phyloP scores from a whole-genome alignment of 2,888 invertebrate species.

The Noctua janthe region DNA sequence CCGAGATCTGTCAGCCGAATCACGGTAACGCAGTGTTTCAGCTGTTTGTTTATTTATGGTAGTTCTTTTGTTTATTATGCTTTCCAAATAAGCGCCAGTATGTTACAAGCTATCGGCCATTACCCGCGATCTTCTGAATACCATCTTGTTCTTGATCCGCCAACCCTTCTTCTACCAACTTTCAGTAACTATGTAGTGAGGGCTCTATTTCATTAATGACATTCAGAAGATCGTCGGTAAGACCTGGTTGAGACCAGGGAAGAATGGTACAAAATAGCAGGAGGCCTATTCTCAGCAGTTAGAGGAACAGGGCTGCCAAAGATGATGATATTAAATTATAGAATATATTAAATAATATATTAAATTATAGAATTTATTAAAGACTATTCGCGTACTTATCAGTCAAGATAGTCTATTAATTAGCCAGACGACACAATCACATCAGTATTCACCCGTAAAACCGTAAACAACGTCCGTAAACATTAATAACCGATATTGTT shows the following conservation, averaged over 20 bases:
- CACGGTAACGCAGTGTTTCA: neutral
- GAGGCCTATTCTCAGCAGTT: neutral
- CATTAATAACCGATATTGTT: conserved; percentile 61
- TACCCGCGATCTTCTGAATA: neutral
- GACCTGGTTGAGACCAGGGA: neutral
- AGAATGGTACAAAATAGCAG: neutral
- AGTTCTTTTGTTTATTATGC: neutral
- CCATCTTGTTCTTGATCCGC: neutral
- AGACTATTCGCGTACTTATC: neutral
- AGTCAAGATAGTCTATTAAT: conserved; percentile 10
- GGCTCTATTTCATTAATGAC: too few species aligned
- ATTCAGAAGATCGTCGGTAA: neutral
- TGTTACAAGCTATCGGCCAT: neutral
- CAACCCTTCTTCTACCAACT: neutral
- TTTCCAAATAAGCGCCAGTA: too few species aligned
- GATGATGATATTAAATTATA: neutral
- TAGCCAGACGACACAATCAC: conserved; percentile 9
- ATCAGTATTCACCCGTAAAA: conserved; percentile 45
- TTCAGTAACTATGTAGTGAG: too few species aligned
- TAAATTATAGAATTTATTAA: neutral
- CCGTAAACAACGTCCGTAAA: conserved; percentile 58
- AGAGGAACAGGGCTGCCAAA: neutral
- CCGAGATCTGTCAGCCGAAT: neutral
- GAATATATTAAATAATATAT: too few species aligned
- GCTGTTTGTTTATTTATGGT: neutral